Percentiles rank a stretch among this genome's conserved stretches.
Evolutionary conservation across 1,140 invertebrate species (phyloP).

Genomic region (Drosophila biarmipes): DNA sequence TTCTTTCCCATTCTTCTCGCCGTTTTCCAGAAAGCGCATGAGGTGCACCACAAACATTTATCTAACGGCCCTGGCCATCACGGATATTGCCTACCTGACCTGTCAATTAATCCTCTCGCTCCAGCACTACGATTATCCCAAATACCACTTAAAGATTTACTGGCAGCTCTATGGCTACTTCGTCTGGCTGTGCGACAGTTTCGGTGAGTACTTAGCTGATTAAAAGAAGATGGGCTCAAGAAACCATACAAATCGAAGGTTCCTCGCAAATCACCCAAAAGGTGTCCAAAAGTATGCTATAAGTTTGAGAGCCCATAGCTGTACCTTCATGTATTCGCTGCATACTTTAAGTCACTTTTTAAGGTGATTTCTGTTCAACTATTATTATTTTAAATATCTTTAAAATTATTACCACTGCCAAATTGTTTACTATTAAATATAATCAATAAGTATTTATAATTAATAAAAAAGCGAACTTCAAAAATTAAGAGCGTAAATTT

Average conservation of each 20-base stretch:
- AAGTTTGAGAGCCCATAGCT: no score
- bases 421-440: no score
- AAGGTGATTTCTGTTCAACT: no score
- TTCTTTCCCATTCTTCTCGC: constrained; percentile 22
- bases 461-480: no score
- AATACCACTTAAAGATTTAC: constrained; percentile 71
- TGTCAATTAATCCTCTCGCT: constrained; percentile 89
- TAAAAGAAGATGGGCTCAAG: not conserved
- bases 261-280: not conserved
- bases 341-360: not conserved
- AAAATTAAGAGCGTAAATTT: not conserved
- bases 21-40: constrained; percentile 87
- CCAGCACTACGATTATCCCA: constrained; percentile 86
- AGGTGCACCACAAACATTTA: constrained; percentile 91
- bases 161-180: constrained; percentile 68
- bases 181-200: constrained; percentile 74
- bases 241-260: not conserved
- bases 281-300: not conserved
- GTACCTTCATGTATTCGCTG: no score
- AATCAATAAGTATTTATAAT: no score
- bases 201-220: constrained; percentile 52
- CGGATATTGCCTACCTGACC: constrained; percentile 89
- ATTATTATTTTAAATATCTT: no score
- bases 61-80: constrained; percentile 89
- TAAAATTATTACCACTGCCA: no score